Conservation (phyloP, 35 echinoderm and acorn worm species). For the Diadema setosum region DNA sequence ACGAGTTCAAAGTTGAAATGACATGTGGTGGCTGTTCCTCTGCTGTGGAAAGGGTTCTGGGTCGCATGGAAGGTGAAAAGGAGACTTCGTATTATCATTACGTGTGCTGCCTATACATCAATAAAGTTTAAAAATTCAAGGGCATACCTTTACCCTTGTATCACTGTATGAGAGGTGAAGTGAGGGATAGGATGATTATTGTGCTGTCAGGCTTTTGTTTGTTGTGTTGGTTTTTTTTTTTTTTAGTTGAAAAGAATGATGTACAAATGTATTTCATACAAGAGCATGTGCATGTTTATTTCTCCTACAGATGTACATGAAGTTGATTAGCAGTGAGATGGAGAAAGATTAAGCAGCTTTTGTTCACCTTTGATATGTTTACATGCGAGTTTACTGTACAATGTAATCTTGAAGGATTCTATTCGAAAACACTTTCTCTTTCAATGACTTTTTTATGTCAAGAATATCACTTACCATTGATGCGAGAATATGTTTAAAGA, state of each 20-base stretch:
- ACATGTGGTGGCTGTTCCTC: constrained; percentile 71
- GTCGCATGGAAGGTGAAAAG: constrained; percentile 5
- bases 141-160: not conserved
- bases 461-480: not conserved
- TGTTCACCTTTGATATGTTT: no score
- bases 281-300: no score
- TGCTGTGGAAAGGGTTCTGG: constrained; percentile 56
- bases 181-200: not conserved
- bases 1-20: constrained; percentile 76
- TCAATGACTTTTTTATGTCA: no score
- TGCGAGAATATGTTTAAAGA: not conserved
- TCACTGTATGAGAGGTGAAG: not conserved
- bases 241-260: no score
- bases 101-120: no score
- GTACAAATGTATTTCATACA: no score
- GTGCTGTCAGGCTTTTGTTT: not conserved
- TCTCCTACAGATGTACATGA: no score
- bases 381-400: no score
- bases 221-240: not conserved
- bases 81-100: not conserved
- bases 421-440: no score
- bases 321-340: no score
- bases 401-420: no score
- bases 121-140: not conserved
- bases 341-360: no score